Base-by-base conservation (phyloP, 2,113 vertebrate genomes). In the Anthoscopus minutus region DNA sequence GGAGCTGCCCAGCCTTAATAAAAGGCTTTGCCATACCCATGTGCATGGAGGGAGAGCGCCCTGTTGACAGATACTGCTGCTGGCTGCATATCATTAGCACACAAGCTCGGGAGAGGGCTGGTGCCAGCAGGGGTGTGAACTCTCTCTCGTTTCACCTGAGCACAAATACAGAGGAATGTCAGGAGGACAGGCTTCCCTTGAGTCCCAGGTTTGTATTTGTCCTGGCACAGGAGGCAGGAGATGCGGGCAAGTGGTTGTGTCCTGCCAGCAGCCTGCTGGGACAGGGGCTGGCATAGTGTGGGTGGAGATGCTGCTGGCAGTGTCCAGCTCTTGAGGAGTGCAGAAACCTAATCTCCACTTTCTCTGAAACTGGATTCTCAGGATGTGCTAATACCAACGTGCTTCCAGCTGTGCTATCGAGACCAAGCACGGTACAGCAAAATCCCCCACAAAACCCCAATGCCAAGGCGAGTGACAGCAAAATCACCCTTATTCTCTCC, bases 301-400 rank as follows among this genome's bases (percentile, higher is more conserved):
- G 47, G 70, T 35, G 30, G 74, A 66, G 82, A 83, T 80, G 60
- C 56, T 67, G 9, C 56, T 16, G 38, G 81, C 45, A 9, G 35
- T 25, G 56, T 60, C 66, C 70, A n/a, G 74, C 93, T 96, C 92
- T 78, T 78, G 72, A 81, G 87, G 65, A 96, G 78, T 23, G 54
- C 71, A 73, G 95, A 96, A 95, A 95, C 85, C 58, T 94, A 77
- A 97, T 93, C 82, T 92, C 84, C 84, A 80, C 92, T 92, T 94
- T 95, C 83, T 90, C 89, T 96, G 96, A 97, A 96, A 96, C 84
- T 85, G 82, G 94, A 97, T 93, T 97, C 96, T 95, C 86, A 50
- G 91, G 53, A 79, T 92, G 88, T 86, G 90, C 86, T 95, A 88
- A 84, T 86, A 71, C 70, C 70, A 50, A 42, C 0, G 27, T 4